Conservation (phyloP, 2,113 vertebrate species). For the Gymnobelideus leadbeateri region DNA sequence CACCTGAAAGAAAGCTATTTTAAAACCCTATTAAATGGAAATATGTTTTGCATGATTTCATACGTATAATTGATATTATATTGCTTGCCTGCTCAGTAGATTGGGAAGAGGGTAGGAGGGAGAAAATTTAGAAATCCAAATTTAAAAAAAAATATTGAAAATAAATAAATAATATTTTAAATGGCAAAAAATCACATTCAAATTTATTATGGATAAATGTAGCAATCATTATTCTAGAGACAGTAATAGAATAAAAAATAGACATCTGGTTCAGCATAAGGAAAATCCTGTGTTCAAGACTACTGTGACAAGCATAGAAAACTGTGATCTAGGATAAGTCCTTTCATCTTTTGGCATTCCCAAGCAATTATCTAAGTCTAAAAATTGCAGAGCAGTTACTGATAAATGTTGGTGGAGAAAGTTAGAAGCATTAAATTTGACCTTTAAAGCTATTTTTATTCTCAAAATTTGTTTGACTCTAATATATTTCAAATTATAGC, state of each 20-base stretch:
- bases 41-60: neutral
- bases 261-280: neutral
- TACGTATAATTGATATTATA: neutral
- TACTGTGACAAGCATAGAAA: neutral
- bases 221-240: neutral
- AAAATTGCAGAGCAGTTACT: neutral
- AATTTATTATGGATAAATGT: neutral
- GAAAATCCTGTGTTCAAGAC: neutral
- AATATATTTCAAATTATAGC: neutral
- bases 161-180: too few relatives aligned
- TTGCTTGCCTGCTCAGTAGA: neutral
- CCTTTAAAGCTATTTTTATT: neutral
- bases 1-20: neutral
- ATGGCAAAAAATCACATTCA: neutral
- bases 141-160: too few relatives aligned
- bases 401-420: neutral
- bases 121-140: neutral
- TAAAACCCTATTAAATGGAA: neutral
- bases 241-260: neutral
- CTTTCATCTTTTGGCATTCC: neutral
- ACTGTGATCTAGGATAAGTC: neutral
- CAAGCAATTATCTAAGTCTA: neutral
- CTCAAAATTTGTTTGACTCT: neutral
- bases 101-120: neutral
- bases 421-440: neutral